Evolutionary conservation across 2,113 vertebrate genomes (phyloP).

Genomic region (Eptesicus fuscus): DNA sequence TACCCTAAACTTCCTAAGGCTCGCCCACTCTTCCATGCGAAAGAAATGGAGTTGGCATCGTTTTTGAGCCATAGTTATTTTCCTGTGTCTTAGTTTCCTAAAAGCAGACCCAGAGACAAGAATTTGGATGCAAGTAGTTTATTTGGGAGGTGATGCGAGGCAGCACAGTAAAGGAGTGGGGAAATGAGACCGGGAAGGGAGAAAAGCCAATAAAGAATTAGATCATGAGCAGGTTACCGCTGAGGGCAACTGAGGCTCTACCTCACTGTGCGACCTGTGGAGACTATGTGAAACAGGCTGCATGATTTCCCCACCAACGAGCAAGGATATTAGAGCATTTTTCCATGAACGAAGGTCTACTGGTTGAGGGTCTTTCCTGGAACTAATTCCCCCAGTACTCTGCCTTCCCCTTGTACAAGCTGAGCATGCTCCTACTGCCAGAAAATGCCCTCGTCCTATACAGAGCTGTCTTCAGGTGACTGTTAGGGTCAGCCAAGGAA

Average conservation of each 20-base stretch:
- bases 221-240: neutral
- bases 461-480: neutral
- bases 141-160: neutral
- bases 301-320: neutral
- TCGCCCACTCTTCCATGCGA: neutral
- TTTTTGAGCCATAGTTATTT: neutral
- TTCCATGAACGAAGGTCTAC: neutral
- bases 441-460: neutral
- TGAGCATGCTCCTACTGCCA: neutral
- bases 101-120: neutral
- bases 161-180: neutral
- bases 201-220: neutral
- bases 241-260: neutral
- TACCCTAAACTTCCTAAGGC: neutral
- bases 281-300: neutral
- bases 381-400: neutral
- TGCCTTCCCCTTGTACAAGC: neutral
- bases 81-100: slow-evolving; percentile 11
- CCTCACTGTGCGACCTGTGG: neutral
- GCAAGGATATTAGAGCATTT: neutral
- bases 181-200: neutral
- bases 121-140: neutral
- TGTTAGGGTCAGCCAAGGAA: neutral
- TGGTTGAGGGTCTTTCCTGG: neutral
- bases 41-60: neutral